Evolutionary conservation across 2,888 invertebrate species (phyloP), one percentile per base, ranked within the genome.

Genomic region (Lucinisca nassula): DNA sequence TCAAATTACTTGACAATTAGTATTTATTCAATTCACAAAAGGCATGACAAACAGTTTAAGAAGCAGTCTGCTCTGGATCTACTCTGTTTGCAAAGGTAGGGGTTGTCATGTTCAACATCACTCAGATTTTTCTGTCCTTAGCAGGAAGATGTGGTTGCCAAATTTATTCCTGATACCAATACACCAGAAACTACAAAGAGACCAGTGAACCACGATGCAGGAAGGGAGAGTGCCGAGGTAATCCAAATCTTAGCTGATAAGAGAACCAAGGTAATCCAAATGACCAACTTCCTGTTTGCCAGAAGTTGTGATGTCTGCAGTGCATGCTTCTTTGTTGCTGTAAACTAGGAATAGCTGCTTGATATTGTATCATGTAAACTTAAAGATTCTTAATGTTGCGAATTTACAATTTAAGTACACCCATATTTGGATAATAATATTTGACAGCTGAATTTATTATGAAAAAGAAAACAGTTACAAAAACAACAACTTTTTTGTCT

Each of bases 141-240:
- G 37, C 85, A 93, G 93, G 92, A 88, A 72, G 89, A 92, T 77
- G 88, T 89, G 70, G 93, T 93, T 3, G 92, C 89, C 37, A 81
- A 88, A 72, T 93, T 93, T 89, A 90, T 91, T 27, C 81, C 87
- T 37, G 91, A 91, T 55, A 81, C 85, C 12, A 61, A 61, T 14
- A 87, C 93, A 17, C 91, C 92, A 24, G 90, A 90, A 76, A 55
- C 75, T 21, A 86, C 86, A 10, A 88, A 90, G 51, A 84, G 79
- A 82, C 61, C 1, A 27, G 35, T 45, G 2, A 70, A 75, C 40
- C 35, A 75, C 45, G 82, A 83, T 27, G 73, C 82, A 6, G 27
- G 77, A 21, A 79, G 45, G 51, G 83, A 79, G 17, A 84, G 49
- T 74, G 82, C 74, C 1, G 87, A 90, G 90, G 90, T 90, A 90